Conservation (phyloP, 1,140 invertebrate genomes). For the Cotesia glomerata region DNA sequence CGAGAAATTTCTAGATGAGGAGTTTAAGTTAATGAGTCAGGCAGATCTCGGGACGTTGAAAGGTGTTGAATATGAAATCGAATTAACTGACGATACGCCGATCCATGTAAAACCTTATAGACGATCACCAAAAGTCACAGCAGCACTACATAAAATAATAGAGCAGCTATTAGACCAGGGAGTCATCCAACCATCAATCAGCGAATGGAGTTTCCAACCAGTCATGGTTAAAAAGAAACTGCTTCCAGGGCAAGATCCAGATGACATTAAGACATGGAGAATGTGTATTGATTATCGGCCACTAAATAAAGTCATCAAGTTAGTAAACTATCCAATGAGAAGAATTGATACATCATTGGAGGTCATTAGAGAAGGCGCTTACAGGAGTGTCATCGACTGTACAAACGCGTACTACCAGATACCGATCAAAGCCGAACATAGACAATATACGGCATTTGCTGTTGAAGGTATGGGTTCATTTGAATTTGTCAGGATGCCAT, state of each 20-base stretch:
- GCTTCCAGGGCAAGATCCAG: background rate
- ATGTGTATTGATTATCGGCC: conserved; percentile 1
- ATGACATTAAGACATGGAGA: background rate
- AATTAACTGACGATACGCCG: background rate
- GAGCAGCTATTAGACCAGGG: background rate
- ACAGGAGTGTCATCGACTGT: background rate
- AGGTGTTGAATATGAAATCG: background rate
- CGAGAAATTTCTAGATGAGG: background rate
- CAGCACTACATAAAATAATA: background rate
- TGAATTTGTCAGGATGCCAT: background rate
- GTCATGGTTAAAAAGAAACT: background rate
- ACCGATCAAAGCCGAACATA: background rate
- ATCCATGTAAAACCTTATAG: background rate
- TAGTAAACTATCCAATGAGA: background rate
- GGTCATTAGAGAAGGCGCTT: background rate
- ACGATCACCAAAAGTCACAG: background rate
- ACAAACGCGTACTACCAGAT: background rate
- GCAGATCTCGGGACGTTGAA: background rate
- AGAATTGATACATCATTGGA: background rate
- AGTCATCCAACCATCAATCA: background rate
- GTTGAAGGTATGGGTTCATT: background rate
- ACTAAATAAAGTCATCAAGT: background rate
- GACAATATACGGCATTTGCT: background rate
- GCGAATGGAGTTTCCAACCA: background rate
- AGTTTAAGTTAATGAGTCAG: background rate